Evolutionary conservation across 2,888 invertebrate species (phyloP).

Genomic region (Bembecia ichneumoniformis): DNA sequence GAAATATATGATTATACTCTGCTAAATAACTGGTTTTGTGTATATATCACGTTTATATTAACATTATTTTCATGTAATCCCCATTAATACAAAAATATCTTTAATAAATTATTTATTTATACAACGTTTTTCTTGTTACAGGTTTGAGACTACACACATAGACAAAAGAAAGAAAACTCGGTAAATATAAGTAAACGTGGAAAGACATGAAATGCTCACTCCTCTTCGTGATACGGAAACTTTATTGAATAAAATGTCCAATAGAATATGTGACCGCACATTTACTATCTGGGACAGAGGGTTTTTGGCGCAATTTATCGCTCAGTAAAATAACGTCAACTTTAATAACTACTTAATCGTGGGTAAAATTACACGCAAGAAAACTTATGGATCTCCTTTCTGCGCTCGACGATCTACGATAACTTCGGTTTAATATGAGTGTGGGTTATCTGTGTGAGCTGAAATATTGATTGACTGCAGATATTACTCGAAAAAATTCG

Average conservation of each 20-base stretch:
- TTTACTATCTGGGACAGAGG: slow-evolving; percentile 16
- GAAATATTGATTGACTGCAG: too few relatives aligned
- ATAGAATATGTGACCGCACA: slow-evolving; percentile 22
- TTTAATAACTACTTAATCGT: slow-evolving; percentile 34
- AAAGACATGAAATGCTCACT: not conserved
- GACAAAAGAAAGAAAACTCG: not conserved
- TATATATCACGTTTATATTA: too few relatives aligned
- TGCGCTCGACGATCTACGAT: not conserved
- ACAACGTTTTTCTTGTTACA: not conserved
- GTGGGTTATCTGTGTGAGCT: too few relatives aligned
- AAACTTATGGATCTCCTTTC: not conserved
- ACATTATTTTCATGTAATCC: too few relatives aligned
- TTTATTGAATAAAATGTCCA: slow-evolving; percentile 10
- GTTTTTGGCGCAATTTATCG: slow-evolving; percentile 27
- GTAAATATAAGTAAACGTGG: not conserved
- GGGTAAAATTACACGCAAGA: slow-evolving; percentile 24
- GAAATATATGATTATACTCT: too few relatives aligned
- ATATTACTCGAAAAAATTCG: too few relatives aligned
- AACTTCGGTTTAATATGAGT: not conserved
- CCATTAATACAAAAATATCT: too few relatives aligned
- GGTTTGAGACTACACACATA: not conserved
- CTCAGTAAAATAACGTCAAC: slow-evolving; percentile 20
- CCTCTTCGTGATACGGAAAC: slow-evolving; percentile 1
- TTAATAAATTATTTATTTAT: too few relatives aligned
- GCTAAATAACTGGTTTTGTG: too few relatives aligned